These are phyloP conservation scores for Misgurnus anguillicaudatus DNA, from an alignment of 2,113 vertebrate species.

Conservation along the genomic window DNA sequence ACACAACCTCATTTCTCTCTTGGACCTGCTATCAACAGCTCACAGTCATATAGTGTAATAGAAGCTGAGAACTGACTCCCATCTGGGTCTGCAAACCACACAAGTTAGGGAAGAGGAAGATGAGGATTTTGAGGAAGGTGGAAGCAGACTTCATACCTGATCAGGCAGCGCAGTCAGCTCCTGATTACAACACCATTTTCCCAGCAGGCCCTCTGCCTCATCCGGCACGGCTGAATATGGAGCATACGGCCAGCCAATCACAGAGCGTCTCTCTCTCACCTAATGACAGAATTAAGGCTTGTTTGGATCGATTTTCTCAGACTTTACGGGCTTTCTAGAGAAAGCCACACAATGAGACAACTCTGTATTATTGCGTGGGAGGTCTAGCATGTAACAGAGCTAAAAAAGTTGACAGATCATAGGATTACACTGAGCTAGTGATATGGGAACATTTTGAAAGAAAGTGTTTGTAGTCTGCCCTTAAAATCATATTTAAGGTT, in stretches of 20 bases:
- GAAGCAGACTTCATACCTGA: slow-evolving; percentile 77
- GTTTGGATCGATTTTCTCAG: slow-evolving; percentile 95
- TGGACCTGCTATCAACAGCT: slow-evolving; percentile 33
- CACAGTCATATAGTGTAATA: slow-evolving; percentile 72
- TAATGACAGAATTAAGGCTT: slow-evolving; percentile 98
- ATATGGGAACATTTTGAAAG: slow-evolving; percentile 42
- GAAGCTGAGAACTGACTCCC: slow-evolving; percentile 77
- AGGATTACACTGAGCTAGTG: slow-evolving; percentile 65
- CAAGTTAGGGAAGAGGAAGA: slow-evolving; percentile 63
- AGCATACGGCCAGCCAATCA: slow-evolving; percentile 90
- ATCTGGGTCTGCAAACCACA: slow-evolving; percentile 87
- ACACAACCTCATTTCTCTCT: slow-evolving; percentile 38
- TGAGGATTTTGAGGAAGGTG: slow-evolving; percentile 53
- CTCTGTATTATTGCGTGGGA: slow-evolving; percentile 74
- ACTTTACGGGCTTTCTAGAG: slow-evolving; percentile 69
- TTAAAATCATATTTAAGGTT: background rate
- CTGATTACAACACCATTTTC: slow-evolving; percentile 99
- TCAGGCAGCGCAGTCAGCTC: slow-evolving; percentile 92
- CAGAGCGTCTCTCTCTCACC: slow-evolving; percentile 81
- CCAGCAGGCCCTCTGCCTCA: slow-evolving; percentile 92
- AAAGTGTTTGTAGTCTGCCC: slow-evolving; percentile 24
- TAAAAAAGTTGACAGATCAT: slow-evolving; percentile 75
- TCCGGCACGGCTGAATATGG: slow-evolving; percentile 94
- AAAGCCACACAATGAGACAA: slow-evolving; percentile 62
- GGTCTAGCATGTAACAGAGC: slow-evolving; percentile 71